These are phyloP conservation scores for Montipora efflorescens DNA, from an alignment of 64 coral and sea anemone genomes.

Conservation along the genomic window DNA sequence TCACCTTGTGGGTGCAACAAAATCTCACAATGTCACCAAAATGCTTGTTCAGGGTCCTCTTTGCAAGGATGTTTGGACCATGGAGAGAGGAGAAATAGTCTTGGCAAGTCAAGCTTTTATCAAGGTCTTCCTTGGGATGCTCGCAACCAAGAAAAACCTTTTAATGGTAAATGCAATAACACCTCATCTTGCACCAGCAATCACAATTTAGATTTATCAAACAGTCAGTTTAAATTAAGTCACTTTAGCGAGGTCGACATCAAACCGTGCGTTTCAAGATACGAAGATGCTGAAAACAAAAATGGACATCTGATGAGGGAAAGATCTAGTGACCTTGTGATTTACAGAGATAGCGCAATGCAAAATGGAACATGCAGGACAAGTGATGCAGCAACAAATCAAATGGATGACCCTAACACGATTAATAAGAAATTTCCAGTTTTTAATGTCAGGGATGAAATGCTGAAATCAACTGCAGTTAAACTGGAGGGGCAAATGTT, in stretches of 20 bases:
- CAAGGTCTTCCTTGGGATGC: background rate
- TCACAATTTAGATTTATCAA: background rate
- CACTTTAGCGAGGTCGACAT: background rate
- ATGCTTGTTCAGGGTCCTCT: background rate
- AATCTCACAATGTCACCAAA: background rate
- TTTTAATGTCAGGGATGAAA: background rate
- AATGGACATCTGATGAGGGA: background rate
- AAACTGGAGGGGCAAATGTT: background rate
- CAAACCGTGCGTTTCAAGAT: background rate
- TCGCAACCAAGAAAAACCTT: background rate
- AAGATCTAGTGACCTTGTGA: background rate
- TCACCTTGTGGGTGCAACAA: background rate
- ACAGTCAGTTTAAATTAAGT: conserved; percentile 11
- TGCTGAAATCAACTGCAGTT: background rate
- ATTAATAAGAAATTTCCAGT: background rate
- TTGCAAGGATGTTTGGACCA: background rate
- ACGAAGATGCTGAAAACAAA: background rate
- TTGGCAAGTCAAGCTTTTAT: background rate
- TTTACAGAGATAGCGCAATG: background rate
- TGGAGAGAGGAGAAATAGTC: background rate
- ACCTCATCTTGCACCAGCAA: background rate
- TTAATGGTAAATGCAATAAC: background rate
- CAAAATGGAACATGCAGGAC: background rate
- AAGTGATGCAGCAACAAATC: background rate
- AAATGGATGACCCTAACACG: background rate